Evolutionary conservation across 2,113 vertebrate species (phyloP).

Genomic region (Hemibagrus wyckioides): DNA sequence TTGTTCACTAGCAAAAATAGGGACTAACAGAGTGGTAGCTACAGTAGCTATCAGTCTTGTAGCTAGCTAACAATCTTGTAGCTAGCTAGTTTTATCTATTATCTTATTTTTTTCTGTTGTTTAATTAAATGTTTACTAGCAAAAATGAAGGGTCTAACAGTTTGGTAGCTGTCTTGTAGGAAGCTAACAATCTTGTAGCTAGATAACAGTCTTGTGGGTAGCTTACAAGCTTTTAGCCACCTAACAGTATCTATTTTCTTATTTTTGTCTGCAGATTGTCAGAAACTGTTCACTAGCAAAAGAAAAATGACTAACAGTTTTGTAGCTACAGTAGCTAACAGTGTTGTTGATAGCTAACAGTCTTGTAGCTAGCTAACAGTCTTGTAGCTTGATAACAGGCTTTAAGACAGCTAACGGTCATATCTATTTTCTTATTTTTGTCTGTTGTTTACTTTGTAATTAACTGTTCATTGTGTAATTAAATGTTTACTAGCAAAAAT

Average conservation of each 20-base stretch:
- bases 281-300: neutral
- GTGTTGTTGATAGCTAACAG: neutral
- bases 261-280: neutral
- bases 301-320: neutral
- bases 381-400: too few relatives aligned
- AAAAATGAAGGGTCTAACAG: too few relatives aligned
- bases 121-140: too few relatives aligned
- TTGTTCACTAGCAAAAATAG: too few relatives aligned
- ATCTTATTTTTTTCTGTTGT: too few relatives aligned
- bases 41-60: neutral
- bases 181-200: neutral
- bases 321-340: neutral
- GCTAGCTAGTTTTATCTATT: too few relatives aligned
- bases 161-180: too few relatives aligned
- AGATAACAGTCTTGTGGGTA: neutral
- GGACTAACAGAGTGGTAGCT: too few relatives aligned
- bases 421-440: neutral
- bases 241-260: neutral
- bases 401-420: neutral
- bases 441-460: neutral
- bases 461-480: too few relatives aligned
- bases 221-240: neutral
- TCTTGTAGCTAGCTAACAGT: neutral
- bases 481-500: neutral
- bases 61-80: neutral